phyloP scores from a whole-genome alignment of 2,797 vertebrate species.

The Molothrus aeneus region DNA sequence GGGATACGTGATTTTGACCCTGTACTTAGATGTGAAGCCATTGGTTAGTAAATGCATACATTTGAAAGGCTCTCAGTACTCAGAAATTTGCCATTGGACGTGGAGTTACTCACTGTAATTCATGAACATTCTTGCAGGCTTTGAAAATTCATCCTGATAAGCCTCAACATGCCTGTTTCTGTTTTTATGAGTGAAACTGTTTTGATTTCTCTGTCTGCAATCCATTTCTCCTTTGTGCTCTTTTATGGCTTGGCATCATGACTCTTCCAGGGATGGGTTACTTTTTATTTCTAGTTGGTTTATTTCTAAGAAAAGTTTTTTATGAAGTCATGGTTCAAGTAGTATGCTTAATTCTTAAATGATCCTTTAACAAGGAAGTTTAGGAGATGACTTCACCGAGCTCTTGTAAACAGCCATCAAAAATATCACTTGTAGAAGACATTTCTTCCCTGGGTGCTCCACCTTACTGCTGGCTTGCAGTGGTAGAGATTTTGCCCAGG shows the following conservation, averaged over 20 bases:
- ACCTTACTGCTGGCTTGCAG: neutral
- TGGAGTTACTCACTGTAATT: neutral
- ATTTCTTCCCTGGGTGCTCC: neutral
- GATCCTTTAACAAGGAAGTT: neutral
- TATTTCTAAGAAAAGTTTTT: neutral
- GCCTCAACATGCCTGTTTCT: conserved; percentile 29
- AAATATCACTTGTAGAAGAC: neutral
- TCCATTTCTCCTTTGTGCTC: conserved; percentile 18
- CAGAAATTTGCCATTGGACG: neutral
- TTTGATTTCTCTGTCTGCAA: conserved; percentile 24
- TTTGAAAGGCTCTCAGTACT: neutral
- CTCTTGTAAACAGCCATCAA: neutral
- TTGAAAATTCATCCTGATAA: neutral
- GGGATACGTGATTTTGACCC: neutral
- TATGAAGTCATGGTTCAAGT: neutral
- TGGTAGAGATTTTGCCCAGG: neutral
- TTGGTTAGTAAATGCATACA: conserved; percentile 16
- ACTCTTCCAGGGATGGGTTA: neutral
- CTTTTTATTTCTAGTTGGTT: neutral
- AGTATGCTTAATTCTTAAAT: neutral
- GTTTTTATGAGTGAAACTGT: neutral
- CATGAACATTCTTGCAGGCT: neutral
- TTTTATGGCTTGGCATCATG: neutral
- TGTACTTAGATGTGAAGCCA: neutral
- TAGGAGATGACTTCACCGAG: neutral